Evolutionary conservation across 2,113 vertebrate species (phyloP), one percentile per base, ranked within the genome.

Genomic region (Zosterops japonicus): DNA sequence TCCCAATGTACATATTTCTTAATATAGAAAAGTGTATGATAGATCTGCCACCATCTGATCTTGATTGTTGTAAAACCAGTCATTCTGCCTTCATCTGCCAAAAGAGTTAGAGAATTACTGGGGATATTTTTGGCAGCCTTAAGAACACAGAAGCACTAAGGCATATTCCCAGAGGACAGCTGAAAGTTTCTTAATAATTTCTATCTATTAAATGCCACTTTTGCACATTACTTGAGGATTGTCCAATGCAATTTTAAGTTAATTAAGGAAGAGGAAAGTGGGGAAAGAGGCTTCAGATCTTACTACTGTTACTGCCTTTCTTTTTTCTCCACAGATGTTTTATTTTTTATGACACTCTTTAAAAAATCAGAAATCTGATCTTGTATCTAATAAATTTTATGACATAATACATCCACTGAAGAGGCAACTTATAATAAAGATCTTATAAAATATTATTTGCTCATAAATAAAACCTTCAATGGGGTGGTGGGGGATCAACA

Each of bases 41-140:
- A 96, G 93, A 95, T 94, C 91, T 93, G 89, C 95, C 93, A 92
- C 89, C 96, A 97, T 97, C 91, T 95, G 95, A 97, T 95, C 95
- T 71, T 88, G 89, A 94, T 92, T 97, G 95, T 96, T 97, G 94
- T 95, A 96, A 97, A 95, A 93, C 95, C 89, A 96, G 93, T 94
- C 96, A 95, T 84, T 92, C 95, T 81, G 93, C 94, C 91, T 97
- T 94, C 94, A 94, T 95, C 91, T 95, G 96, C 91, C 95, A 96
- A 59, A 95, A 92, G 95, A 93, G 68, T 90, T 57, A 81, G 63
- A 93, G 94, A 96, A 92, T 95, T 96, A 90, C 86, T 36, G 42
- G 80, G 91, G 95, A 86, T 94, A 96, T 95, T 96, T 96, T 87
- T 95, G 94, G 94, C 94, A 95, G 64, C 33, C 68, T 90, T 70